A percentile compares a stretch with the other conserved stretches of the same genome.
Evolutionary conservation across 1,140 invertebrate genomes (phyloP).

Genomic region (Oscheius sp.): DNA sequence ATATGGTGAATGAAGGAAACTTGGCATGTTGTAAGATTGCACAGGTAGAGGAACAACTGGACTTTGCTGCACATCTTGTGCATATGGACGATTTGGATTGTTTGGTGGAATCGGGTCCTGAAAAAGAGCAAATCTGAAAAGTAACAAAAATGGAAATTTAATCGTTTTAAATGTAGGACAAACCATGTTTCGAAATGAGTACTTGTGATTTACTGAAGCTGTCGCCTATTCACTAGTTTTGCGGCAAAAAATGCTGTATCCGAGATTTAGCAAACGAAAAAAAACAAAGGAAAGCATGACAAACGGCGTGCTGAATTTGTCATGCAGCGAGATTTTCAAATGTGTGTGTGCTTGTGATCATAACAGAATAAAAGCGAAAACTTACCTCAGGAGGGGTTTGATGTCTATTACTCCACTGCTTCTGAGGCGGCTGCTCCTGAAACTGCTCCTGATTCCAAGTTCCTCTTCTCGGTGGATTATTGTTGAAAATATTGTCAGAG

Average conservation of each 20-base stretch:
- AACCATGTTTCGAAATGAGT: neutral
- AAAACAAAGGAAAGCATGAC: neutral
- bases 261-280: too few relatives aligned
- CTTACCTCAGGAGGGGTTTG: neutral
- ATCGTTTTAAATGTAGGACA: neutral
- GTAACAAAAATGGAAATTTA: neutral
- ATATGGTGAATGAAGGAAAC: slow-evolving; percentile 16
- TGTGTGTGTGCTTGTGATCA: neutral
- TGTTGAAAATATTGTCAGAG: slow-evolving; percentile 5
- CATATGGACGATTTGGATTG: neutral
- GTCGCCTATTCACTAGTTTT: too few relatives aligned
- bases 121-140: neutral
- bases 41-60: neutral
- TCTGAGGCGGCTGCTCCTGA: neutral
- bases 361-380: neutral
- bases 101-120: neutral
- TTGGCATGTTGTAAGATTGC: slow-evolving; percentile 4
- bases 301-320: too few relatives aligned
- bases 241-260: too few relatives aligned
- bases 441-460: neutral
- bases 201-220: neutral
- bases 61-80: neutral
- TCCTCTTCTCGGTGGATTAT: neutral
- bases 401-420: neutral
- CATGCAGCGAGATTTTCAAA: neutral